Evolutionary conservation across 2,797 vertebrate species (phyloP), one percentile per base, ranked within the genome.

Genomic region (Loris lydekkerianus): DNA sequence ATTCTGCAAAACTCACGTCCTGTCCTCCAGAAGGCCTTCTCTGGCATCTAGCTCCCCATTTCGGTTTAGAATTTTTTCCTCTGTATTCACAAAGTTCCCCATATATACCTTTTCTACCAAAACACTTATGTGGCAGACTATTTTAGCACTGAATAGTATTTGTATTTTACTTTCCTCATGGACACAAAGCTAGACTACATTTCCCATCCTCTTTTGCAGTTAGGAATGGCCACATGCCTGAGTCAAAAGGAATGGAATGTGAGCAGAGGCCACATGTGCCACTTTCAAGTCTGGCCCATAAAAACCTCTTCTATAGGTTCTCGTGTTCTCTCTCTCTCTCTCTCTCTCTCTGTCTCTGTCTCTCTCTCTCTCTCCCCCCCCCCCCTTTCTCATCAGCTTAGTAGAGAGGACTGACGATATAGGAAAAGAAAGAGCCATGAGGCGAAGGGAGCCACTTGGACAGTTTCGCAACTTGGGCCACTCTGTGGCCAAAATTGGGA

Each of bases 21-120:
- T 43, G 5, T 80, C 77, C 31, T 87, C 85, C 69, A 61, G 58
- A 95, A 87, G 90, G 37, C 15, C n/a, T 95, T 86, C 73, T 93
- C 58, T 93, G 60, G 23, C 89, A 21, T 92, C 81, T 80, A 37
- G 82, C 80, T 83, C 63, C 27, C 1, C 5, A 21, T 76, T 96
- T n/a, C 73, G 27, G 89, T 89, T 93, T 76, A 84, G 21, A 72
- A 86, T 84, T 85, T 13, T 29, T 23, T 87, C 29, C 9, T 65
- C 43, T 78, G 11, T 78, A 77, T 86, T 69, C 69, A 92, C 40
- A 83, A 67, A 63, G 13, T 10, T 94, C 76, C n/a, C 70, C 63
- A 1, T 27, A 46, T 2, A 56, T n/a, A 18, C 8, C 31, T 92
- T 88, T 81, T 27, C 60, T 87, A 82, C 81, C 20, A 56, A 92